phyloP scores from a whole-genome alignment of 2,888 invertebrate species.

The Ophion ventricosus region DNA sequence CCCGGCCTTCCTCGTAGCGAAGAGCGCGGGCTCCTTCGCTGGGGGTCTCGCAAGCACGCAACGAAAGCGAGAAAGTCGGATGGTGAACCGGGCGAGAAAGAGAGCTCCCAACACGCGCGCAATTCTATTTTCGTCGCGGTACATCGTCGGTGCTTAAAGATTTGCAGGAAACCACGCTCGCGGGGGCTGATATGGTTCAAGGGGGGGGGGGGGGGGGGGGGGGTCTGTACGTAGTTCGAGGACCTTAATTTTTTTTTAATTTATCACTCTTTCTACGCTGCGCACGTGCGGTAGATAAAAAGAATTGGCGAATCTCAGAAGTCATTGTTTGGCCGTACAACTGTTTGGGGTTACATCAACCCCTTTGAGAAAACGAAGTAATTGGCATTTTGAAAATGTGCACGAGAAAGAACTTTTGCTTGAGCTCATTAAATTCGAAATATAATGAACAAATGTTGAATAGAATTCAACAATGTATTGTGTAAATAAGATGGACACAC shows the following conservation, averaged over 20 bases:
- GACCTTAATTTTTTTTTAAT: slow-evolving; percentile 52
- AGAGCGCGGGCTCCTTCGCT: slow-evolving; percentile 64
- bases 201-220: too few relatives aligned
- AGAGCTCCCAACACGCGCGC: slow-evolving; percentile 21
- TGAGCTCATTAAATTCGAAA: too few relatives aligned
- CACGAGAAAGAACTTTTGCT: background rate
- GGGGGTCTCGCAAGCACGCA: slow-evolving; percentile 65
- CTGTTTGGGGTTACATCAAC: slow-evolving; percentile 10
- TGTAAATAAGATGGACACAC: too few relatives aligned
- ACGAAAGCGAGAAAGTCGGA: slow-evolving; percentile 53
- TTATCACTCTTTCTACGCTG: slow-evolving; percentile 31
- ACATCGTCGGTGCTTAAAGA: slow-evolving; percentile 22
- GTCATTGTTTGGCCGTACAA: slow-evolving; percentile 32
- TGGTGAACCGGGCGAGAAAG: slow-evolving; percentile 36
- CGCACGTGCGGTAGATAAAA: slow-evolving; percentile 52
- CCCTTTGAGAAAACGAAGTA: background rate
- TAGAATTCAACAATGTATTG: too few relatives aligned
- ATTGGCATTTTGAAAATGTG: background rate
- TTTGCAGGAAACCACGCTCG: slow-evolving; percentile 55
- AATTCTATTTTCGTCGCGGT: slow-evolving; percentile 55
- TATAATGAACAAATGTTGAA: too few relatives aligned
- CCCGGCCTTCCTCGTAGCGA: slow-evolving; percentile 17
- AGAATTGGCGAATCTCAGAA: slow-evolving; percentile 53
- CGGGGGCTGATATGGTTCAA: slow-evolving; percentile 51
- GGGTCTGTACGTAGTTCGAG: slow-evolving; percentile 51